Base-by-base conservation (phyloP, 2,113 vertebrate species). In the Cepphus grylle region DNA sequence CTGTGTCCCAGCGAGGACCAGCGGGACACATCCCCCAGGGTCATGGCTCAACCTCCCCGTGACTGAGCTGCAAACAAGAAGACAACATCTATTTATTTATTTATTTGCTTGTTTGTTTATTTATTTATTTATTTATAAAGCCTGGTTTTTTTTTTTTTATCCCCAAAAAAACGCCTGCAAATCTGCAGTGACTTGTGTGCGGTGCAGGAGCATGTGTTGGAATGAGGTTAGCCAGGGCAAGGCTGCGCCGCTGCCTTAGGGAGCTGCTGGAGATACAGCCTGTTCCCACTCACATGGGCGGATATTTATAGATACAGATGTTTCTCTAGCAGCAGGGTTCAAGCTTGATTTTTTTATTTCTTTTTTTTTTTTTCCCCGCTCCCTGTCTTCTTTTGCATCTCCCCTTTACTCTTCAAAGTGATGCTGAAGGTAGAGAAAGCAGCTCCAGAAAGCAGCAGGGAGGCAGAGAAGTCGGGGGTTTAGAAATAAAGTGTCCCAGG, bases 281-380 rank as follows among this genome's bases (percentile, higher is more conserved):
- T 96, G 96, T 96, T 97, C 96, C 96, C 86, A 43, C 96, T 96
- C 88, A 42, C 80, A 65, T 69, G 45, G 2, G n/a, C 2, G 1
- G 81, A 3, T 97, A 96, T 96, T 97, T 96, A 96, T 97, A 96
- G 96, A 88, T 76, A 76, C 94, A 97, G 96, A 96, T 96, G 95
- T 96, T 96, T 82, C 91, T 89, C 61, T 40, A 84, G 76, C 96
- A 96, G 94, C 91, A 90, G 86, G 72, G 88, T 89, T 95, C 94
- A 88, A 91, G 36, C 56, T 27, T 26, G 12, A 45, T 42, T 6
- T 26, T 52, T 55, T 15, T 47, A 15, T 30, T 58, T 36, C 23
- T n/a, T 25, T 47, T 32, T 30, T 16, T 11, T 53, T 40, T 53
- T 30, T 36, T 8, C n/a, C n/a, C n/a, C n/a, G 4, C 26, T 81